Evolutionary conservation across 2,888 invertebrate species (phyloP).

Genomic region (Archaeoteleia sp.): DNA sequence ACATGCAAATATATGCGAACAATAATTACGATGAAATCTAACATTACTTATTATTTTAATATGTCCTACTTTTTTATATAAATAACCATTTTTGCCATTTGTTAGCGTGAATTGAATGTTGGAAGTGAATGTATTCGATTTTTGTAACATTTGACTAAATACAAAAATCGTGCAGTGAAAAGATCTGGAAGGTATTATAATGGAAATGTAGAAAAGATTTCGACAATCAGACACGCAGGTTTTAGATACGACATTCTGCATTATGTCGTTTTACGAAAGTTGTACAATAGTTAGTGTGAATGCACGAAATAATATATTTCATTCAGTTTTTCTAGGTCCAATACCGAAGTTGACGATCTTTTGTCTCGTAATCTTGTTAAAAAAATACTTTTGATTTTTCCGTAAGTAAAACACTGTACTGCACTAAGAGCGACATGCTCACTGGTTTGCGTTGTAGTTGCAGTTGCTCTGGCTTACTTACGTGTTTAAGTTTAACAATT

Average conservation of each 20-base stretch:
- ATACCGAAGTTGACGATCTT: conserved; percentile 16
- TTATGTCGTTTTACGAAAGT: conserved; percentile 14
- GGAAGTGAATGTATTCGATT: background rate
- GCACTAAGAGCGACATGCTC: conserved; percentile 24
- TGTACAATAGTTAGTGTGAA: conserved; percentile 1
- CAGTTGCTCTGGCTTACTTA: conserved; percentile 54
- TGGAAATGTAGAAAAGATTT: conserved; percentile 28
- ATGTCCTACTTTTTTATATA: too few relatives aligned
- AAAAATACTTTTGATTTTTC: conserved; percentile 49
- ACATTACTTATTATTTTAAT: too few relatives aligned
- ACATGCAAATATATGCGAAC: too few relatives aligned
- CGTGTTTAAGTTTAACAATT: conserved; percentile 48
- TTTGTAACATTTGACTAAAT: background rate
- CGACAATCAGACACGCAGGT: conserved; percentile 43
- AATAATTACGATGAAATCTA: too few relatives aligned
- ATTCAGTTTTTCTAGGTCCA: conserved; percentile 8
- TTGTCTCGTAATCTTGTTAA: conserved; percentile 34
- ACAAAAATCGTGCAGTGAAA: conserved; percentile 30
- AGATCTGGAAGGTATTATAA: conserved; percentile 47
- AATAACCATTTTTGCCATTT: too few relatives aligned
- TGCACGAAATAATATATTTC: conserved; percentile 19
- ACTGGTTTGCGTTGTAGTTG: conserved; percentile 33
- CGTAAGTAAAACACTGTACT: conserved; percentile 40
- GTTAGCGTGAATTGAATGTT: too few relatives aligned
- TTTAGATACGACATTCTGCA: conserved; percentile 26